Conservation (phyloP, 2,888 invertebrate species). For the Stenichneumon culpator region DNA sequence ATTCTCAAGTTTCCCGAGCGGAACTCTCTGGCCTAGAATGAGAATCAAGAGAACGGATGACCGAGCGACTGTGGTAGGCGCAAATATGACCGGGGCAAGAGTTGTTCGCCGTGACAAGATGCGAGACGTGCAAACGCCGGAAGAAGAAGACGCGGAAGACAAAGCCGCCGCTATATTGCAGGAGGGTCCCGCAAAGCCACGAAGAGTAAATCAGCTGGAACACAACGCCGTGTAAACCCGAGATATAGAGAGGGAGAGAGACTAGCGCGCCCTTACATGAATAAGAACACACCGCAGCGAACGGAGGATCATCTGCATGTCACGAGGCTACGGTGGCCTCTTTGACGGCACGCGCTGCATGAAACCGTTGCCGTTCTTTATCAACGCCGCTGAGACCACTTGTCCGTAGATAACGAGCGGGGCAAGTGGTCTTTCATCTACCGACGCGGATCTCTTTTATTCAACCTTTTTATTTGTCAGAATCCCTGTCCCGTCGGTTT, state of each 20-base stretch:
- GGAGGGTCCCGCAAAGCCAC: slow-evolving; percentile 29
- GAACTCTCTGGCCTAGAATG: background rate
- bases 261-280: slow-evolving; percentile 27
- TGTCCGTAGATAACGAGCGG: slow-evolving; percentile 43
- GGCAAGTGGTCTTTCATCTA: slow-evolving; percentile 61
- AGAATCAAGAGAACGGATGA: background rate
- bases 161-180: slow-evolving; percentile 48
- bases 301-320: slow-evolving; percentile 53
- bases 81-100: slow-evolving; percentile 37
- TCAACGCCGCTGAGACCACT: slow-evolving; percentile 49
- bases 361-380: slow-evolving; percentile 45
- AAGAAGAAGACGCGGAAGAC: slow-evolving; percentile 49
- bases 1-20: background rate
- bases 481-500: background rate
- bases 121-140: slow-evolving; percentile 41
- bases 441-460: slow-evolving; percentile 61
- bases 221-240: slow-evolving; percentile 31
- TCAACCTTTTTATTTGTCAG: slow-evolving; percentile 2
- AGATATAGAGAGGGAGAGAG: background rate
- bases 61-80: background rate
- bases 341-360: slow-evolving; percentile 50
- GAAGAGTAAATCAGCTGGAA: slow-evolving; percentile 56
- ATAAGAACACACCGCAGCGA: slow-evolving; percentile 33
- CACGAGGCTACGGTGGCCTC: slow-evolving; percentile 22
- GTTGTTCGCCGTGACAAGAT: slow-evolving; percentile 50